Evolutionary conservation across 2,888 invertebrate species (phyloP), one percentile per base, ranked within the genome.

Genomic region (Lypha dubia): DNA sequence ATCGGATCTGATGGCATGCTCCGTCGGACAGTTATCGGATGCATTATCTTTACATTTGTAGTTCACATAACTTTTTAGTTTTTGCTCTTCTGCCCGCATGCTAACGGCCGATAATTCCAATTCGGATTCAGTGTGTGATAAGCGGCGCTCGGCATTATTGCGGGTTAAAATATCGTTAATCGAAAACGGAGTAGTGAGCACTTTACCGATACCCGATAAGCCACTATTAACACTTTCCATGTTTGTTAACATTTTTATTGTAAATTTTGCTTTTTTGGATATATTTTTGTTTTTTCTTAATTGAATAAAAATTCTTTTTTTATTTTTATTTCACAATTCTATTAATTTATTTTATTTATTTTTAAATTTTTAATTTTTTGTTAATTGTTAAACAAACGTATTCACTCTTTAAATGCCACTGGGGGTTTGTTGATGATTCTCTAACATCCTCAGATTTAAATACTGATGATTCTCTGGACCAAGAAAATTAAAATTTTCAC

Each of bases 151-250:
- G 13, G 15, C 83, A 71, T 79, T 80, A 85, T 81, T 81, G 70
- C 92, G 89, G n/a, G 94, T 94, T 89, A 95, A 91, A 90, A 95
- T 95, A 88, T 95, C 95, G 88, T 95, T 95, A 75, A 95, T 95
- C 11, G 95, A 95, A 91, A 95, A 95, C 44, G 95, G 95, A 11
- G 95, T 95, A 11, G 93, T 93, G 3, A 92, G 88, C 41, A 89
- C 89, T 87, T 91, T 92, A 85, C 89, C 90, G 17, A 90, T 87
- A 56, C 89, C 88, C 83, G 90, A 88, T 79, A 90, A 85, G 22
- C 88, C 88, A 84, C 89, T 79, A 65, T 82, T 80, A 22, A 77
- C 83, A 88, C 90, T 89, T 88, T 91, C 90, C 89, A 90, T 89
- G 71, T 90, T 90, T 76, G 86, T 87, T 77, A 90, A 83, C 90